Percentiles rank a stretch among this genome's conserved stretches.
These are phyloP conservation scores for Agapornis canus DNA, from an alignment of 2,797 vertebrate genomes.

Conservation along the genomic window DNA sequence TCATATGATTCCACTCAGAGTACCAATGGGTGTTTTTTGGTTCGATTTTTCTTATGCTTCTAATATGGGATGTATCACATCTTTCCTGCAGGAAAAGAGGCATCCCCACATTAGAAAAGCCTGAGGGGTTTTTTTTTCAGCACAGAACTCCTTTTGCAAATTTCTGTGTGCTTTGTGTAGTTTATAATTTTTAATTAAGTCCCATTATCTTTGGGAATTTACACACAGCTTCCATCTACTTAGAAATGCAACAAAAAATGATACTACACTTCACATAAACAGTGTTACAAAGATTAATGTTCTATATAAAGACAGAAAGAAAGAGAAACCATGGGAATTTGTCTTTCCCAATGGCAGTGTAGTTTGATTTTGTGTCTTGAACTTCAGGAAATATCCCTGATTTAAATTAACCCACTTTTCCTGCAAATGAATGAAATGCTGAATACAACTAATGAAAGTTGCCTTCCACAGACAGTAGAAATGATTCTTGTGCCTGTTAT, in stretches of 20 bases:
- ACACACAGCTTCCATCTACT: neutral
- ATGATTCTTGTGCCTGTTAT: neutral
- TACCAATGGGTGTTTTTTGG: neutral
- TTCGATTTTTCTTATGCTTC: neutral
- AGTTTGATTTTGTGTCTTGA: neutral
- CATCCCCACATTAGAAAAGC: neutral
- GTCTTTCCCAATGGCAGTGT: neutral
- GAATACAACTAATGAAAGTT: neutral
- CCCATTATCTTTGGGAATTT: neutral
- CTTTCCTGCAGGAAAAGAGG: neutral
- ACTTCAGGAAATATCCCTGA: neutral
- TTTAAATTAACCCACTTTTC: slow-evolving; percentile 41
- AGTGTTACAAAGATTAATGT: slow-evolving; percentile 14
- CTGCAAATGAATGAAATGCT: neutral
- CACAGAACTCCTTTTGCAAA: neutral
- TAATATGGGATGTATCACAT: neutral
- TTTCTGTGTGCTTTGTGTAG: neutral
- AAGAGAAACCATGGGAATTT: slow-evolving; percentile 17
- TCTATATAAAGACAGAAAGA: neutral
- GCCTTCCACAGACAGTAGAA: neutral
- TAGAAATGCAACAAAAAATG: neutral
- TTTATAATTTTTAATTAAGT: neutral
- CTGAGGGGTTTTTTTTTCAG: neutral
- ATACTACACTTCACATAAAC: neutral
- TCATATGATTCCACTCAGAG: neutral